phyloP scores from a whole-genome alignment of 2,888 invertebrate genomes.

The Acleris emargana region DNA sequence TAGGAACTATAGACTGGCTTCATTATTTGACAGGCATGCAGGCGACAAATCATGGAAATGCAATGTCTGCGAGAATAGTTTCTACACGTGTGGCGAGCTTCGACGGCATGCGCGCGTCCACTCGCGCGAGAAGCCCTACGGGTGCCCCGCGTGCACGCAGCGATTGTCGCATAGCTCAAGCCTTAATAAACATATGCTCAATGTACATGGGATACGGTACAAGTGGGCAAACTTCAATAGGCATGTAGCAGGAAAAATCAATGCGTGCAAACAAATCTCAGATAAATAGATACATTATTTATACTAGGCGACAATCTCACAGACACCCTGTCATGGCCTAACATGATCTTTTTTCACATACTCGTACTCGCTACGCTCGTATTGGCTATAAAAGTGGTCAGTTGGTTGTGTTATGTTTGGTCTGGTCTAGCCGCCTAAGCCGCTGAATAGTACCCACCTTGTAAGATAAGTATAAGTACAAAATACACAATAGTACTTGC shows the following conservation, averaged over 20 bases:
- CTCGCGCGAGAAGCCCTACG: constrained; percentile 70
- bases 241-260: constrained; percentile 39
- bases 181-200: constrained; percentile 75
- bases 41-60: constrained; percentile 72
- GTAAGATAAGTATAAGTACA: too few relatives aligned
- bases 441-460: too few relatives aligned
- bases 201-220: constrained; percentile 67
- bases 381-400: too few relatives aligned
- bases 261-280: too few relatives aligned
- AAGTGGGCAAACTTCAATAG: constrained; percentile 66
- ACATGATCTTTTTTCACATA: too few relatives aligned
- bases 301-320: too few relatives aligned
- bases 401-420: too few relatives aligned
- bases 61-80: constrained; percentile 60
- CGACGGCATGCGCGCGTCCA: constrained; percentile 69
- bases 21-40: constrained; percentile 56
- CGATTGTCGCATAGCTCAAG: constrained; percentile 72
- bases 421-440: too few relatives aligned
- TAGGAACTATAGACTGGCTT: background rate
- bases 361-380: too few relatives aligned
- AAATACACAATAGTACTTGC: too few relatives aligned
- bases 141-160: constrained; percentile 69
- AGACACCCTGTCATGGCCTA: too few relatives aligned
- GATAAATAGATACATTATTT: too few relatives aligned
- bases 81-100: constrained; percentile 68